Base-by-base conservation (phyloP, 2,113 vertebrate species). In the Carassius gibelio region DNA sequence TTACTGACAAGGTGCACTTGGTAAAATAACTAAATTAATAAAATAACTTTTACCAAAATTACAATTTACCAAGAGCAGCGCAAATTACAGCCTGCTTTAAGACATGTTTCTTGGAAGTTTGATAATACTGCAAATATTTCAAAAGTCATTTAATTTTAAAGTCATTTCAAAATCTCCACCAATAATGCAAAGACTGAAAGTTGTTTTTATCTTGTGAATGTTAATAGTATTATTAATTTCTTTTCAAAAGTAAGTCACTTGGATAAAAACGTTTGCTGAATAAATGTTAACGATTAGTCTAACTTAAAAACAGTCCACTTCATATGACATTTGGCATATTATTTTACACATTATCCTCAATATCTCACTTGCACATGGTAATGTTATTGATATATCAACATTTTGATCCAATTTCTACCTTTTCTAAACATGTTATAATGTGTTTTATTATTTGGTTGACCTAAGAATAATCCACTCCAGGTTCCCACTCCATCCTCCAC, bases 391-490 rank as follows among this genome's bases (percentile, higher is more conserved):
- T 2, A 6, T 19, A 57, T 77, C 8, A 77, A 77, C 4, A 21
- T 55, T 36, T 19, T 77, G 4, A 36, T 21, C 26, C 26, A 5
- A n/a, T 48, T 68, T 71, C 36, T 38, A 21, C 68, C 9, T 1
- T 45, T 23, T 48, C 11, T 45, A 23, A 45, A n/a, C 10, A 8
- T 45, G 13, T 23, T 48, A 6, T 3, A 55, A 55, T 42, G 17
- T 48, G 21, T 23, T 74, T 74, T 74, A 74, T 74, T 42, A 48
- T n/a, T 48, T 74, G 10, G 10, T 11, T 48, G 71, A 10, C 38
- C 38, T 10, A 64, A 64, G 21, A 80, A 82, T 55, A 89, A 57
- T 69, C 79, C 79, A 81, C 21, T 66, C 77, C 75, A 42, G 59
- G 52, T 38, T 57, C 17, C 30, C 36, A 82, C 82, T 68, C 69